phyloP scores from a whole-genome alignment of 2,888 invertebrate species.

The Folsomia manolachei region DNA sequence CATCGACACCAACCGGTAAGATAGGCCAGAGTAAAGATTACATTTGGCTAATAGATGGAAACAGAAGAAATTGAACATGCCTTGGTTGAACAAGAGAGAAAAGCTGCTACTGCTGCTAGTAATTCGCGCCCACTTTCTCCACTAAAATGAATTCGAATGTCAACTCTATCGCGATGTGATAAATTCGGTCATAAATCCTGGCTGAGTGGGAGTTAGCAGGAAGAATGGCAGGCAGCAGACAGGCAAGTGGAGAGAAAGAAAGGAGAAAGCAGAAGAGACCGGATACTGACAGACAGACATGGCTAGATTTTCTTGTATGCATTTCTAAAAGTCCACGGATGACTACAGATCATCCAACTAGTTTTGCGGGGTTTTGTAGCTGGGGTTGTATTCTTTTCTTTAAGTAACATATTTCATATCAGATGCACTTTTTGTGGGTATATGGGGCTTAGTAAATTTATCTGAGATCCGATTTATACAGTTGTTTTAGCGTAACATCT shows the following conservation, averaged over 20 bases:
- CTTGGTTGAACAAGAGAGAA: too few relatives aligned
- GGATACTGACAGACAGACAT: neutral
- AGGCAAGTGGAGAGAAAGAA: neutral
- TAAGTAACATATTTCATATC: neutral
- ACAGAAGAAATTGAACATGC: neutral
- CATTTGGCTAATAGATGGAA: neutral
- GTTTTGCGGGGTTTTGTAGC: neutral
- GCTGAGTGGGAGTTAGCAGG: neutral
- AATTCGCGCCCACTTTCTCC: neutral
- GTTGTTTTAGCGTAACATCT: neutral
- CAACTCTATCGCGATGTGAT: slow-evolving; percentile 14
- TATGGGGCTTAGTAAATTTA: neutral
- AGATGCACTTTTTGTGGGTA: neutral
- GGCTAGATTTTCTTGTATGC: neutral
- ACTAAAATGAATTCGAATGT: slow-evolving; percentile 5
- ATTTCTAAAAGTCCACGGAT: neutral
- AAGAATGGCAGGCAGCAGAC: neutral
- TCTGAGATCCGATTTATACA: neutral
- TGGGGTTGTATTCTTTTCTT: neutral
- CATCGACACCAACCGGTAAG: neutral
- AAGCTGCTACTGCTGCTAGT: neutral
- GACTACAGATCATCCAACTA: neutral
- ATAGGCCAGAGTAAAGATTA: neutral
- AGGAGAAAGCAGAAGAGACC: too few relatives aligned
- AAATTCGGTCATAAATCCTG: slow-evolving; percentile 13